Evolutionary conservation across 2,113 vertebrate species (phyloP).

Genomic region (Alosa alosa): DNA sequence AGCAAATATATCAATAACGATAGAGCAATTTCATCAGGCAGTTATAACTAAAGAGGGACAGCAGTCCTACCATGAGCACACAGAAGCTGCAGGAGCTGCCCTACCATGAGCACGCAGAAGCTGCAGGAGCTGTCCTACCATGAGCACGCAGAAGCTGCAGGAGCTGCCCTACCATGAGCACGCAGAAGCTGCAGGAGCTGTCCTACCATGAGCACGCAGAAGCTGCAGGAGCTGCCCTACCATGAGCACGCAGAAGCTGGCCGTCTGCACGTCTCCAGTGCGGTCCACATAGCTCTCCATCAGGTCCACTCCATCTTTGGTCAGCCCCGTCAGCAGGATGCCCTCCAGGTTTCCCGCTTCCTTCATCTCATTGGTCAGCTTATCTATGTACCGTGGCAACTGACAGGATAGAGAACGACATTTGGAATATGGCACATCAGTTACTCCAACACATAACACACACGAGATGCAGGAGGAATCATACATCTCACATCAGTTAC

Average conservation of each 20-base stretch:
- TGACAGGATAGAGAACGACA: constrained; percentile 46
- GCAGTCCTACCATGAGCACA: constrained; percentile 44
- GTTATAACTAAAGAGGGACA: too few relatives aligned
- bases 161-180: background rate
- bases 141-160: too few relatives aligned
- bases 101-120: background rate
- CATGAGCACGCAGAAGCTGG: constrained; percentile 98
- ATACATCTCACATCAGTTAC: background rate
- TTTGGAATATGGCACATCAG: background rate
- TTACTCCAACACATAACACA: background rate
- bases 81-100: constrained; percentile 78
- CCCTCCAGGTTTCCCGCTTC: constrained; percentile 95
- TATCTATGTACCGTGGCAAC: constrained; percentile 94
- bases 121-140: background rate
- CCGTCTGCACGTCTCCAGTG: constrained; percentile 95
- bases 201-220: background rate
- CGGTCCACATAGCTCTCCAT: constrained; percentile 97
- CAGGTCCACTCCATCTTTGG: constrained; percentile 95
- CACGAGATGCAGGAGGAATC: background rate
- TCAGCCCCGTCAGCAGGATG: constrained; percentile 91
- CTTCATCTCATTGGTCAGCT: constrained; percentile 94
- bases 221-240: constrained; percentile 55
- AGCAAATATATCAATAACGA: too few relatives aligned
- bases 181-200: too few relatives aligned
- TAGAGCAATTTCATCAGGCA: too few relatives aligned